These are phyloP conservation scores for Pseudomyrmex dendroicus DNA, from an alignment of 1,140 invertebrate species.

Conservation along the genomic window DNA sequence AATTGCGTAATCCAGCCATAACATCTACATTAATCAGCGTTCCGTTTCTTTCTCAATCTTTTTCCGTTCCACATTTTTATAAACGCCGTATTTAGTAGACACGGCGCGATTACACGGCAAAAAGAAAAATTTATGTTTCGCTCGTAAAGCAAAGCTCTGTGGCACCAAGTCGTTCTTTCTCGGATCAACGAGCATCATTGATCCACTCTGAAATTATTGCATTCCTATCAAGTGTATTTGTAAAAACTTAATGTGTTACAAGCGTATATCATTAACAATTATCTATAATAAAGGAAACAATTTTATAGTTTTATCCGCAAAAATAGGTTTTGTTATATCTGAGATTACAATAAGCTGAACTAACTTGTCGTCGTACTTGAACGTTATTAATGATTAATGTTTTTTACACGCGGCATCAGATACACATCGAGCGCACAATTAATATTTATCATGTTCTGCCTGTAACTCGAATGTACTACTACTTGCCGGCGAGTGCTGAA, in stretches of 20 bases:
- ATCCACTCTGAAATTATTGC: constrained; percentile 13
- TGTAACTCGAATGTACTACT: background rate
- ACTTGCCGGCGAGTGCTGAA: constrained; percentile 1
- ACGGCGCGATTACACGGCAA: too few relatives aligned
- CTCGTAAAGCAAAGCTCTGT: constrained; percentile 3
- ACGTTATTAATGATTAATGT: constrained; percentile 5
- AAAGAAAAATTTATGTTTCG: too few relatives aligned
- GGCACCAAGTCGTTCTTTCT: constrained; percentile 10
- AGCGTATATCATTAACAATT: constrained; percentile 21
- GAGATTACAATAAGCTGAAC: constrained; percentile 53
- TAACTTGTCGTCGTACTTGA: background rate
- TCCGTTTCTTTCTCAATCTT: constrained; percentile 42
- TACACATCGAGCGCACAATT: background rate
- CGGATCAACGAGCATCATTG: constrained; percentile 19
- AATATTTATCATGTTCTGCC: constrained; percentile 3
- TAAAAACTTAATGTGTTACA: constrained; percentile 44
- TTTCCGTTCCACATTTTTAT: background rate
- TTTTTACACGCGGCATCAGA: background rate
- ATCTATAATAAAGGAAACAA: constrained; percentile 33
- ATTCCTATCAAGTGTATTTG: constrained; percentile 46
- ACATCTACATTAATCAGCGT: constrained; percentile 57
- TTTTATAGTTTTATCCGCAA: constrained; percentile 8
- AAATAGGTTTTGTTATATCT: constrained; percentile 44
- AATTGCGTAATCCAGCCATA: constrained; percentile 30
- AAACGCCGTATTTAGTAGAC: too few relatives aligned